These are phyloP conservation scores for Columba livia DNA, from an alignment of 2,113 vertebrate species.

Conservation along the genomic window DNA sequence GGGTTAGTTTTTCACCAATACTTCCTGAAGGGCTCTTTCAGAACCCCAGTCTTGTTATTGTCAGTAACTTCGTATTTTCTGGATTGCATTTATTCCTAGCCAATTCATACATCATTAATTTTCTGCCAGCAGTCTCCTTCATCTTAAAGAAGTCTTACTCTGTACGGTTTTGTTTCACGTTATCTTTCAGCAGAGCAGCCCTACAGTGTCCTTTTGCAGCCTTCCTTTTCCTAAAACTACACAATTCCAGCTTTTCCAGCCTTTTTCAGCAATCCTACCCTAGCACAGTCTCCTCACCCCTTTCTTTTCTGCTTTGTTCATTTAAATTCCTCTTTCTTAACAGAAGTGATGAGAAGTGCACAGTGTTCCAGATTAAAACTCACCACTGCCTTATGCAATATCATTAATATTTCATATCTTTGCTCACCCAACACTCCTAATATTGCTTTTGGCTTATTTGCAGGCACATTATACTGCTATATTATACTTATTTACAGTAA, in stretches of 20 bases:
- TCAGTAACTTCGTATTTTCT: not conserved
- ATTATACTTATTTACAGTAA: not conserved
- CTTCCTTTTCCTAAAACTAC: not conserved
- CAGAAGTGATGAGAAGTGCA: not conserved
- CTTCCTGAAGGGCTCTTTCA: not conserved
- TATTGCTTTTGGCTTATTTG: not conserved
- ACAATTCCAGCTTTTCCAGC: not conserved
- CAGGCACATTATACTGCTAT: not conserved
- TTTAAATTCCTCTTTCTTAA: not conserved
- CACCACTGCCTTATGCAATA: not conserved
- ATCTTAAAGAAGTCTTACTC: not conserved
- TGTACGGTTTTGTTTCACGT: rapidly evolving
- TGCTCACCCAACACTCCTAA: not conserved
- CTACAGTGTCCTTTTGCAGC: not conserved
- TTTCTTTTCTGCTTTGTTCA: not conserved
- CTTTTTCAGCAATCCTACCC: not conserved
- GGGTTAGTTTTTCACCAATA: not conserved
- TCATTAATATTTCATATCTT: not conserved
- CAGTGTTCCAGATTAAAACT: not conserved
- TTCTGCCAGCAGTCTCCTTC: not conserved
- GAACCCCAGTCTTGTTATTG: not conserved
- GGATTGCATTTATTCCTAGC: not conserved
- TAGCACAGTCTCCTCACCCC: not conserved
- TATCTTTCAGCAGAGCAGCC: not conserved
- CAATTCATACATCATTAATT: not conserved